phyloP scores from a whole-genome alignment of 2,888 invertebrate species.

The Corbicula japonica region DNA sequence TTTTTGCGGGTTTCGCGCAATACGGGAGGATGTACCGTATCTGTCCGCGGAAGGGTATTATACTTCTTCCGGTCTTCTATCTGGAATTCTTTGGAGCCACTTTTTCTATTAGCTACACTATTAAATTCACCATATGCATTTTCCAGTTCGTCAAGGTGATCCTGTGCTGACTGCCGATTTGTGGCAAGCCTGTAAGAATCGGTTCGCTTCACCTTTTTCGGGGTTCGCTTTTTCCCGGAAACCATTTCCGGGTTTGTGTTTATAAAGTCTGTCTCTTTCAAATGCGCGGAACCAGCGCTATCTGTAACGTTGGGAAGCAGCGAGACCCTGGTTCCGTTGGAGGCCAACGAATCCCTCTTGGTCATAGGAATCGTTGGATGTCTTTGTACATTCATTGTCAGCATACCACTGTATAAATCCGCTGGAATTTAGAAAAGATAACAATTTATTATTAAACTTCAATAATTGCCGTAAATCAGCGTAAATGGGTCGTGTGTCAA shows the following conservation, averaged over 20 bases:
- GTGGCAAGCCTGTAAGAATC: conserved; percentile 58
- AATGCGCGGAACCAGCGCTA: conserved; percentile 12
- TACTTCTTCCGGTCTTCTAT: conserved; percentile 53
- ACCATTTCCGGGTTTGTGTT: conserved; percentile 56
- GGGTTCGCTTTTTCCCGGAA: conserved; percentile 50
- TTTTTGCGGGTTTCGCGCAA: conserved; percentile 10
- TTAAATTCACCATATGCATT: background rate
- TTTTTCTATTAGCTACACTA: background rate
- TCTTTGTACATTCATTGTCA: conserved; percentile 38
- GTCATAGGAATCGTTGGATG: conserved; percentile 60
- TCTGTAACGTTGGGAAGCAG: conserved; percentile 40
- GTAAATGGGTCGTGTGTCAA: no score
- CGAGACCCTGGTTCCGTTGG: conserved; percentile 44
- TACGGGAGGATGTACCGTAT: no score
- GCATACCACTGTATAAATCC: no score
- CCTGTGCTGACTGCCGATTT: conserved; percentile 41
- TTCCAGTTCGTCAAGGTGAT: conserved; percentile 25
- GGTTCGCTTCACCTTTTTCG: conserved; percentile 55
- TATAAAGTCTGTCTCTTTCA: conserved; percentile 33
- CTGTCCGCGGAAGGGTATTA: conserved; percentile 56
- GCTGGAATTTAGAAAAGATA: no score
- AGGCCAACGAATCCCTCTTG: conserved; percentile 55
- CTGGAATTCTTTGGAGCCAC: background rate
- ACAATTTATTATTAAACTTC: no score
- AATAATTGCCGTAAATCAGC: no score